Conservation (phyloP, 2,797 vertebrate genomes). For the Dryobates pubescens region DNA sequence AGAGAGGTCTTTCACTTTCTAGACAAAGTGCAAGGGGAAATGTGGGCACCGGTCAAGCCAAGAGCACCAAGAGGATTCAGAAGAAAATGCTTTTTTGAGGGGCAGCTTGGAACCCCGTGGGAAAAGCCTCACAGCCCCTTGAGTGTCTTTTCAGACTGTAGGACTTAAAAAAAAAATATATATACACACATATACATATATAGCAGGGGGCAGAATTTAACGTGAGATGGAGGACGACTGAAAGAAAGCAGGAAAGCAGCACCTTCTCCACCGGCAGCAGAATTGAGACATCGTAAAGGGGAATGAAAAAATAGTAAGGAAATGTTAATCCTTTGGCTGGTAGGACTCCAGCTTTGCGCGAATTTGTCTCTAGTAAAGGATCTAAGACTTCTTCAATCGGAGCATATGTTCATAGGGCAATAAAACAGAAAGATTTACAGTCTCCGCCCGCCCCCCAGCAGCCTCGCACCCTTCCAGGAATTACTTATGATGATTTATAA, state of each 20-base stretch:
- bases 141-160: background rate
- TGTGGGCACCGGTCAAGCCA: background rate
- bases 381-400: slow-evolving; percentile 88
- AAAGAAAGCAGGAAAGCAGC: background rate
- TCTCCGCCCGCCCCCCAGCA: slow-evolving; percentile 93
- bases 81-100: background rate
- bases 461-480: slow-evolving; percentile 98
- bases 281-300: slow-evolving; percentile 20
- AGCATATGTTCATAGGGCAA: slow-evolving; percentile 99
- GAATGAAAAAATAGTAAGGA: slow-evolving; percentile 57
- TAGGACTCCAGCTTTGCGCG: slow-evolving; percentile 82
- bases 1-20: slow-evolving; percentile 23
- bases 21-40: background rate
- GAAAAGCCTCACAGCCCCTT: background rate
- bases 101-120: background rate
- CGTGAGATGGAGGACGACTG: background rate
- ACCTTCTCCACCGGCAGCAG: background rate
- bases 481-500: slow-evolving; percentile 99
- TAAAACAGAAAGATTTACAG: slow-evolving; percentile 99
- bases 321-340: slow-evolving; percentile 77
- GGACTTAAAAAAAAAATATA: background rate
- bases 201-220: background rate
- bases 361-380: slow-evolving; percentile 87
- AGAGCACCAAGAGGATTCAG: background rate
- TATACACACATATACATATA: too few relatives aligned